A percentile compares a stretch with the other conserved stretches of the same genome.
Conservation (phyloP, 1,140 invertebrate species). For the Galleria mellonella region DNA sequence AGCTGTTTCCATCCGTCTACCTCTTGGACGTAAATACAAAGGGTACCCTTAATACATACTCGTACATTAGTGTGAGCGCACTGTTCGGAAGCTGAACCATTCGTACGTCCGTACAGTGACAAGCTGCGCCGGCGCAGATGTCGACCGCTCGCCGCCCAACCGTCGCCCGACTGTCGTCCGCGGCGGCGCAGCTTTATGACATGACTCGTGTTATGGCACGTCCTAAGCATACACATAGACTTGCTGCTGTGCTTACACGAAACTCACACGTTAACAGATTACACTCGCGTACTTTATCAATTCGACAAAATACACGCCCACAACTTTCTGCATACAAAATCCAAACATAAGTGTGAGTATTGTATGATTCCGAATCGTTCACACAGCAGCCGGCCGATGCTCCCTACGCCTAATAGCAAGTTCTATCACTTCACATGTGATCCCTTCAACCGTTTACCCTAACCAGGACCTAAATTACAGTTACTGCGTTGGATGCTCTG, state of each 20-base stretch:
- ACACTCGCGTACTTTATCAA: not conserved
- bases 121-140: no score
- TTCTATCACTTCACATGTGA: conserved; percentile 45
- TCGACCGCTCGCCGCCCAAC: not conserved
- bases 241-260: not conserved
- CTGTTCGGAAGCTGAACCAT: conserved; percentile 2
- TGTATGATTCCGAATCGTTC: not conserved
- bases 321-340: no score
- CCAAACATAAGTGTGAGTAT: no score
- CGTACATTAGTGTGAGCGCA: conserved; percentile 10
- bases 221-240: conserved; percentile 13
- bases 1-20: conserved; percentile 9
- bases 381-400: not conserved
- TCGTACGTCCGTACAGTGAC: no score
- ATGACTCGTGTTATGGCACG: conserved; percentile 23
- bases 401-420: conserved; percentile 20
- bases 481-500: no score
- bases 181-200: not conserved
- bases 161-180: not conserved
- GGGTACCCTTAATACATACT: conserved; percentile 16
- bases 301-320: not conserved
- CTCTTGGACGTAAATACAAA: conserved; percentile 27
- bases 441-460: conserved; percentile 63
- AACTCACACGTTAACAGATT: no score
- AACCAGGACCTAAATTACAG: conserved; percentile 14